A percentile compares a stretch with the other conserved stretches of the same genome.
These are phyloP conservation scores for Drosophila melanosoma DNA, from an alignment of 2,888 invertebrate species.

Conservation along the genomic window DNA sequence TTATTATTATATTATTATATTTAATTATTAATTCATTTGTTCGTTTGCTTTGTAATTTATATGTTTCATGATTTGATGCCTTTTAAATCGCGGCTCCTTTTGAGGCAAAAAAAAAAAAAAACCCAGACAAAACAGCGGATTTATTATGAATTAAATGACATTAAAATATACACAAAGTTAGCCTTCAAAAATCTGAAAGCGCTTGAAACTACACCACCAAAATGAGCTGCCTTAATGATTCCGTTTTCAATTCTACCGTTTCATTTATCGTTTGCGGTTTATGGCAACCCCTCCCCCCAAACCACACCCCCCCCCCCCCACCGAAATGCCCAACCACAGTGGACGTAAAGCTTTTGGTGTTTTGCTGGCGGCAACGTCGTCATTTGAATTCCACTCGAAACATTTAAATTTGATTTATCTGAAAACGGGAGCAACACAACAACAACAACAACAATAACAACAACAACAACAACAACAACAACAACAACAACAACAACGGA, in stretches of 20 bases:
- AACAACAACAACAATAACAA: too few relatives aligned
- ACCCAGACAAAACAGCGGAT: slow-evolving; percentile 17
- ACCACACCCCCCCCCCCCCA: too few relatives aligned
- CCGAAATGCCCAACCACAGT: neutral
- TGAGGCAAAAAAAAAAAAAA: slow-evolving; percentile 1
- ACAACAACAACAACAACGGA: slow-evolving; percentile 6
- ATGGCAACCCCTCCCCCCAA: slow-evolving; percentile 1
- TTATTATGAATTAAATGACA: slow-evolving; percentile 60
- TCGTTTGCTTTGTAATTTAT: neutral
- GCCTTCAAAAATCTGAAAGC: slow-evolving; percentile 8
- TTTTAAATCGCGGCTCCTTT: slow-evolving; percentile 28
- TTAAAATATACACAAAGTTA: slow-evolving; percentile 44
- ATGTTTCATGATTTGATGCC: slow-evolving; percentile 19
- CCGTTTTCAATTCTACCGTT: slow-evolving; percentile 19
- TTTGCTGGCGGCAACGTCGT: slow-evolving; percentile 5
- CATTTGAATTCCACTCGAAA: slow-evolving; percentile 65
- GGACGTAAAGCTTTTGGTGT: slow-evolving; percentile 5
- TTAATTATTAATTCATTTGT: too few relatives aligned
- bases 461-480: too few relatives aligned
- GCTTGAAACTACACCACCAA: slow-evolving; percentile 7
- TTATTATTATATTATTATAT: too few relatives aligned
- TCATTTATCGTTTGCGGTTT: slow-evolving; percentile 38
- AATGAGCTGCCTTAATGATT: slow-evolving; percentile 13
- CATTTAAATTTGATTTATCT: slow-evolving; percentile 72
- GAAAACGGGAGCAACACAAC: slow-evolving; percentile 19